Evolutionary conservation across 1,140 invertebrate species (phyloP), one percentile per base, ranked within the genome.

Genomic region (Drosophila bipectinata): DNA sequence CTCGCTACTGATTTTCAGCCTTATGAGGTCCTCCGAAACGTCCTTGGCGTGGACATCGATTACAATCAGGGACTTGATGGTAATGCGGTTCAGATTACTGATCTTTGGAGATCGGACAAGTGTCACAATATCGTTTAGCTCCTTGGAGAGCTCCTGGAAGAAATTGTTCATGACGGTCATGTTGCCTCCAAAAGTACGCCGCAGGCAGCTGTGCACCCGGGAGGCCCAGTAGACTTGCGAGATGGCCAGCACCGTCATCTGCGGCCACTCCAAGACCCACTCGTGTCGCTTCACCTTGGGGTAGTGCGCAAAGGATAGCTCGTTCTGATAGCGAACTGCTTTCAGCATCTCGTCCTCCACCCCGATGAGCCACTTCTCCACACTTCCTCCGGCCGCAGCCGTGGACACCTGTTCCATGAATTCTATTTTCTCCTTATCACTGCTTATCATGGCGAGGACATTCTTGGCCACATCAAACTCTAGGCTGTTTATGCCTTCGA

Each of bases 1-100:
- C 63, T 96, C 96, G 79, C 93, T 93, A 52, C 91, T 93, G 3
- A 97, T 94, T 49, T 95, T 94, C 59, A 96, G 94, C 6, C 94
- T 93, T 10, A 96, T 93, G 21, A 99, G 92, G 28, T 96, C 94
- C 63, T 95, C 93, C 10, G 97, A 94, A 0, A 98, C 96, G 92
- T 99, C 97, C 92, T 97, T 95, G 1, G 97, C 96, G 81, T 98
- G 97, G 0, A 98, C 97, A 91, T 98, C 97, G 61, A 98, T 95
- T 12, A 98, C 97, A 76, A 98, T 97, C 41, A 98, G 92, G 4
- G 96, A 96, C 90, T 96, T 96, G 21, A 98, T 93, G 1, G 97
- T 97, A 5, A 96, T 97, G 79, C 97, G 94, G 73, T 92, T 92
- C 5, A 95, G 80, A 90, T 94, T 95, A 4, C 92, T 93, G 18